These are phyloP conservation scores for Tetropium fuscum DNA, from an alignment of 2,888 invertebrate species.

Conservation along the genomic window DNA sequence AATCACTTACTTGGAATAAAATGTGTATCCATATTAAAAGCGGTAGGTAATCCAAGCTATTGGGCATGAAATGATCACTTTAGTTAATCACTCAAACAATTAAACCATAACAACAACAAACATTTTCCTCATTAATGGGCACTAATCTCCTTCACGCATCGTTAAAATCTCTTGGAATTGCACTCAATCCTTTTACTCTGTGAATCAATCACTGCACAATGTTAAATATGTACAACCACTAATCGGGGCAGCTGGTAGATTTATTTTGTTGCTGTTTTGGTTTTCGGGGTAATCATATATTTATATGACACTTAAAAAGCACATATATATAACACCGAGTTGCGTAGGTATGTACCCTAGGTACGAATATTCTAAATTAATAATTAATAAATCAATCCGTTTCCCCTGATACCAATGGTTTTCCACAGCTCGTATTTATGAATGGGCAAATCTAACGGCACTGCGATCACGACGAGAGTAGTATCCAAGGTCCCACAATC, in stretches of 20 bases:
- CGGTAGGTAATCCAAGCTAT: constrained; percentile 40
- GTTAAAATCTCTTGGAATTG: constrained; percentile 42
- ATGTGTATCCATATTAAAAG: constrained; percentile 42
- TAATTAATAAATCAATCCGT: constrained; percentile 7
- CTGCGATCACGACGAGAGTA: constrained; percentile 17
- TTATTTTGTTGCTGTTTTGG: no score
- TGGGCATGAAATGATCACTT: constrained; percentile 40
- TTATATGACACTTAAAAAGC: no score
- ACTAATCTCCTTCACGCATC: constrained; percentile 41
- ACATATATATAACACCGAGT: no score
- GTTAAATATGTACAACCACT: no score
- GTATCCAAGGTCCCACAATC: constrained; percentile 34
- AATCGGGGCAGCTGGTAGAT: no score
- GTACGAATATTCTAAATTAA: no score
- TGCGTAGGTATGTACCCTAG: no score
- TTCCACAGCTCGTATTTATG: constrained; percentile 25
- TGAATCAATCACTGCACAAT: constrained; percentile 40
- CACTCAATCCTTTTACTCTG: constrained; percentile 39
- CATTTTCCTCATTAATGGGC: constrained; percentile 39
- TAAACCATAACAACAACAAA: constrained; percentile 46
- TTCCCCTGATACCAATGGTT: constrained; percentile 6
- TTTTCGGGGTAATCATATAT: no score
- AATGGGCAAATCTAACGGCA: constrained; percentile 31
- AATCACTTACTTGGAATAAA: constrained; percentile 40
- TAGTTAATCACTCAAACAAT: constrained; percentile 44